phyloP scores from a whole-genome alignment of 2,113 vertebrate genomes.

The Rynchops niger region DNA sequence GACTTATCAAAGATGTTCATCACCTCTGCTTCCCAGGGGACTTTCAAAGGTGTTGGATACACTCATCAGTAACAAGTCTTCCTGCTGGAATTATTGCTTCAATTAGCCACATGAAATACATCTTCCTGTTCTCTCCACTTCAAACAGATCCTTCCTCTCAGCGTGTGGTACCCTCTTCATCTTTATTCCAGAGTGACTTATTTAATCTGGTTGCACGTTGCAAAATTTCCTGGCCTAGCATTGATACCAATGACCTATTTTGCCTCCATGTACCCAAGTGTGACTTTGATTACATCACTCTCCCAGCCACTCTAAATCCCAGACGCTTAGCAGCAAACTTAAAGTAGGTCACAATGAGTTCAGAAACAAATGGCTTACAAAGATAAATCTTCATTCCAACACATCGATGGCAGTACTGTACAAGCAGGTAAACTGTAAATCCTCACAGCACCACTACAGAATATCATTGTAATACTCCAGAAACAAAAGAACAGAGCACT shows the following conservation, averaged over 20 bases:
- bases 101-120: background rate
- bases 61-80: background rate
- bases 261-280: constrained; percentile 7
- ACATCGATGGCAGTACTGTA: background rate
- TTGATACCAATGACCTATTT: constrained; percentile 12
- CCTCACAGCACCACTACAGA: background rate
- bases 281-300: constrained; percentile 20
- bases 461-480: background rate
- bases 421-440: background rate
- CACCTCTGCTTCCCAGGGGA: background rate
- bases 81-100: constrained; percentile 23
- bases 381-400: background rate
- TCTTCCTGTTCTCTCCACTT: background rate
- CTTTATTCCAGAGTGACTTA: background rate
- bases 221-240: background rate
- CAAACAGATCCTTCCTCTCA: background rate
- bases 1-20: constrained; percentile 40
- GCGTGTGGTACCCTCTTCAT: background rate
- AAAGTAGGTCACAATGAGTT: constrained; percentile 41
- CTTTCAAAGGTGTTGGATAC: background rate
- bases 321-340: constrained; percentile 25
- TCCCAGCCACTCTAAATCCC: constrained; percentile 51
- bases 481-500: background rate
- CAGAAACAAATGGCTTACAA: constrained; percentile 19
- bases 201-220: background rate